A percentile compares a stretch with the other conserved stretches of the same genome.
Conservation (phyloP, 2,888 invertebrate genomes). For the Pyrocoelia pectoralis region DNA sequence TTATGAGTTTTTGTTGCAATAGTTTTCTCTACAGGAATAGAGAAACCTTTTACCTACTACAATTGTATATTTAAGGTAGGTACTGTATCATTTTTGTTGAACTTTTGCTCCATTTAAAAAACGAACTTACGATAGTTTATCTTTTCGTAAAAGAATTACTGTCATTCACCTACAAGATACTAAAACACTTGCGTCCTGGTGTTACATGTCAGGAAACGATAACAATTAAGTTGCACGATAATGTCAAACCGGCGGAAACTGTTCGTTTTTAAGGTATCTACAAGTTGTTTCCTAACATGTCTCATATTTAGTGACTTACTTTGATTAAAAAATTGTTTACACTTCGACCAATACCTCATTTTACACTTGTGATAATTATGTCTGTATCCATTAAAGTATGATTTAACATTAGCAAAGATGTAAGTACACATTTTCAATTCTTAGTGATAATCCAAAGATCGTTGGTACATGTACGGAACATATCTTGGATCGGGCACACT, state of each 20-base stretch:
- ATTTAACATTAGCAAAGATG: too few relatives aligned
- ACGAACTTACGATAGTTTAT: background rate
- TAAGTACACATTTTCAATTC: too few relatives aligned
- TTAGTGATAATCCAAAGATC: too few relatives aligned
- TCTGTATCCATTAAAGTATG: too few relatives aligned
- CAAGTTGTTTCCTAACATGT: too few relatives aligned
- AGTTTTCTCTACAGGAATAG: background rate
- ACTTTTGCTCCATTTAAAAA: background rate
- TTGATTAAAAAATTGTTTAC: too few relatives aligned
- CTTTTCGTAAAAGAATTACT: background rate
- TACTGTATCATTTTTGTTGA: background rate
- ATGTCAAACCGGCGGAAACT: background rate
- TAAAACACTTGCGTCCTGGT: background rate
- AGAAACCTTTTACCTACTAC: background rate
- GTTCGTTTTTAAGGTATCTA: too few relatives aligned
- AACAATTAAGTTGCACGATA: background rate
- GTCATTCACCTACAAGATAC: background rate
- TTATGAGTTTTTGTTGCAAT: background rate
- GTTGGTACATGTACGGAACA: too few relatives aligned
- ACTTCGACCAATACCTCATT: too few relatives aligned
- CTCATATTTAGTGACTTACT: too few relatives aligned
- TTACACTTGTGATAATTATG: too few relatives aligned
- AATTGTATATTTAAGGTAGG: background rate
- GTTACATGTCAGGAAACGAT: background rate
- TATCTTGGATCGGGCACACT: too few relatives aligned